A percentile compares a stretch with the other conserved stretches of the same genome.
These are phyloP conservation scores for Erythrolamprus reginae DNA, from an alignment of 2,113 vertebrate genomes.

Conservation along the genomic window DNA sequence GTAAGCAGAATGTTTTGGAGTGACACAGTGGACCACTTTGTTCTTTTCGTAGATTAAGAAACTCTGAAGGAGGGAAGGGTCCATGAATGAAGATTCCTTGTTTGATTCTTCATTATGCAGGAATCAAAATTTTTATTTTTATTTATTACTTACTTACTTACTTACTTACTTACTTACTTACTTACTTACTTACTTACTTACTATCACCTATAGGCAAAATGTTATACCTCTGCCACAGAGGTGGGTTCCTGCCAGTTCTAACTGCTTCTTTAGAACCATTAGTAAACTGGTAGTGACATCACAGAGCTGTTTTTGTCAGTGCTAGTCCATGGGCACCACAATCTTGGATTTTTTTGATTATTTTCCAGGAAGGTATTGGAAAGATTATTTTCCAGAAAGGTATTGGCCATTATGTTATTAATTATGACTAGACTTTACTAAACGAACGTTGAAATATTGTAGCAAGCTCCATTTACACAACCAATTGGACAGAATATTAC, in stretches of 20 bases:
- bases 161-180: no score
- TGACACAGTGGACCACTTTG: neutral
- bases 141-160: neutral
- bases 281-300: no score
- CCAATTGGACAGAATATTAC: neutral
- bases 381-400: no score
- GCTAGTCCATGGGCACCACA: no score
- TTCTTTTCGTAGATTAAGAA: neutral
- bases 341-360: no score
- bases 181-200: neutral
- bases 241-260: no score
- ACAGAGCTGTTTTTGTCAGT: no score
- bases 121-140: neutral
- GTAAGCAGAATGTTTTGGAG: neutral
- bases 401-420: neutral
- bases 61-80: neutral
- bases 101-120: neutral
- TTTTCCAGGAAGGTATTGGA: no score
- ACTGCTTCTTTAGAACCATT: no score
- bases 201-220: neutral
- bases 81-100: neutral
- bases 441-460: neutral
- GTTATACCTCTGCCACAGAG: no score
- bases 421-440: neutral
- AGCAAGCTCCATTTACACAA: neutral